phyloP scores from a whole-genome alignment of 2,797 vertebrate genomes.

The Poeciliopsis paucimaculata region DNA sequence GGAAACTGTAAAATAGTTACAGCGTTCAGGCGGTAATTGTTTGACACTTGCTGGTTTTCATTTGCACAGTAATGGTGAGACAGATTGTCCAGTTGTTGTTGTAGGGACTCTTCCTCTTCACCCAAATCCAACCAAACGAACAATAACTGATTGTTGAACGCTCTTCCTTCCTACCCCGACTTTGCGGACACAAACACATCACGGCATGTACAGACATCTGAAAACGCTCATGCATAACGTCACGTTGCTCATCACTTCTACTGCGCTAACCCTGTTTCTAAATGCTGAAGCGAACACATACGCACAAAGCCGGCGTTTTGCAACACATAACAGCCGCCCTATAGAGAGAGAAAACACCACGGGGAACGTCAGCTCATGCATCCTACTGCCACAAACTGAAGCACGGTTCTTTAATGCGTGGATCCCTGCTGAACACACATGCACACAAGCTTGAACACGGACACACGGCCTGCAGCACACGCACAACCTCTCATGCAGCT shows the following conservation, averaged over 20 bases:
- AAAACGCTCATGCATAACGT: conserved; percentile 31
- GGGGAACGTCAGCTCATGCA: conserved; percentile 67
- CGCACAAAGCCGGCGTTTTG: conserved; percentile 59
- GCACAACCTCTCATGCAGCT: conserved; percentile 40
- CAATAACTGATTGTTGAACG: conserved; percentile 1
- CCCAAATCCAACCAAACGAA: neutral
- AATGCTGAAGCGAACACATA: conserved; percentile 43
- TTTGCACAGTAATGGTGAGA: neutral
- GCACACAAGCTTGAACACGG: conserved; percentile 42
- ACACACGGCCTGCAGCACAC: conserved; percentile 49
- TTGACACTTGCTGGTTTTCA: neutral
- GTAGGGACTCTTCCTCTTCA: neutral
- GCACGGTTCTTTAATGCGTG: conserved; percentile 40
- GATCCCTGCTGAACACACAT: conserved; percentile 48
- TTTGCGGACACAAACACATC: conserved; percentile 11
- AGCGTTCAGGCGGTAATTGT: neutral
- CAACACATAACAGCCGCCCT: conserved; percentile 60
- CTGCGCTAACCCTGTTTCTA: conserved; percentile 42
- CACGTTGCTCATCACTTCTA: conserved; percentile 8
- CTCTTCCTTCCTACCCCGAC: neutral
- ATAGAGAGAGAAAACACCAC: conserved; percentile 38
- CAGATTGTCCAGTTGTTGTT: neutral
- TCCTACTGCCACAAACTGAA: conserved; percentile 59
- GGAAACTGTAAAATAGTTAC: neutral
- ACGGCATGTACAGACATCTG: neutral